Conservation (phyloP, 2,113 vertebrate genomes). For the Euleptes europaea region DNA sequence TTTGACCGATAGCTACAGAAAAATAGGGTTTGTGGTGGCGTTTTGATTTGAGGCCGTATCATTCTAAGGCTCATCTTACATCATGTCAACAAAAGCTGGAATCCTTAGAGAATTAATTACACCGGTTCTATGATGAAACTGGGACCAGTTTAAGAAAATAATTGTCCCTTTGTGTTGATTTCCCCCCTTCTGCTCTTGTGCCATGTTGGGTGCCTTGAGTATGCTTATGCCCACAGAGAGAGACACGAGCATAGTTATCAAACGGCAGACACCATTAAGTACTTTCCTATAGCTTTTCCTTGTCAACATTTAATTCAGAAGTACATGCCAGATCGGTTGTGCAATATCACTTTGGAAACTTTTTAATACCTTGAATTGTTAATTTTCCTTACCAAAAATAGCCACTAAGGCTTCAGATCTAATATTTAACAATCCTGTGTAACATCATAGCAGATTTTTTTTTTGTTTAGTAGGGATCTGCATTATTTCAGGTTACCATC, state of each 20-base stretch:
- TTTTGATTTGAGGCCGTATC: conserved; percentile 69
- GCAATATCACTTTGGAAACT: conserved; percentile 48
- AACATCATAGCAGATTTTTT: not conserved
- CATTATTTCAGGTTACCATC: not conserved
- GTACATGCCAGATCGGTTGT: conserved; percentile 48
- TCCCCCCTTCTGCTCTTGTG: conserved; percentile 55
- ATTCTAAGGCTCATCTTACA: conserved; percentile 62
- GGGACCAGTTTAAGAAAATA: conserved; percentile 52
- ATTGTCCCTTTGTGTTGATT: conserved; percentile 69
- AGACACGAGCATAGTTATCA: conserved; percentile 45
- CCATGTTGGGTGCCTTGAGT: conserved; percentile 55
- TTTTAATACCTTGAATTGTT: conserved; percentile 48
- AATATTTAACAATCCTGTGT: conserved; percentile 20
- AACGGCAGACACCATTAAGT: conserved; percentile 29
- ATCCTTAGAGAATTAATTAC: conserved; percentile 68
- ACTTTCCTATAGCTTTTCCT: conserved; percentile 28
- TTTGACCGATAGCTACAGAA: conserved; percentile 61
- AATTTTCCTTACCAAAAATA: conserved; percentile 43
- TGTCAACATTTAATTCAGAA: conserved; percentile 64
- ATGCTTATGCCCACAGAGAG: conserved; percentile 61
- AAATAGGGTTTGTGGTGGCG: conserved; percentile 65
- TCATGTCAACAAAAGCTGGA: conserved; percentile 68
- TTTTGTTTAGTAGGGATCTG: conserved; percentile 4
- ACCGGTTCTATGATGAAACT: conserved; percentile 56
- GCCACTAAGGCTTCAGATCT: not conserved